Percentiles rank a stretch among this genome's conserved stretches.
These are phyloP conservation scores for Erpetoichthys calabaricus DNA, from an alignment of 2,797 vertebrate genomes.

Conservation along the genomic window DNA sequence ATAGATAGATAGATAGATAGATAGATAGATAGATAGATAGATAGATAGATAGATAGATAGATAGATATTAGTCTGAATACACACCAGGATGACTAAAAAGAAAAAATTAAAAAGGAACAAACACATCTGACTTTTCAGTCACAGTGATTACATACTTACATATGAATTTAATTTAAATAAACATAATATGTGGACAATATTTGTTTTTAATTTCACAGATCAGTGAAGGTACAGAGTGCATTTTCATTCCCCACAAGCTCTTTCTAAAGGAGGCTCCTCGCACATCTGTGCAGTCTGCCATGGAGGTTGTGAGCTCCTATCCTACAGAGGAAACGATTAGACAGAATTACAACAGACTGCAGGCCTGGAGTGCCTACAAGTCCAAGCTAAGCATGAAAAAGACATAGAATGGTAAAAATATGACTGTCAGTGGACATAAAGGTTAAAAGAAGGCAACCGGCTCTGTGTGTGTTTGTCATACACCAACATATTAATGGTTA, in stretches of 20 bases:
- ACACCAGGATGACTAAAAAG: too few species aligned
- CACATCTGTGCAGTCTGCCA: conserved; percentile 11
- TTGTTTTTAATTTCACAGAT: conserved; percentile 15
- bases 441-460: too few species aligned
- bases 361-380: conserved; percentile 18
- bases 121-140: neutral
- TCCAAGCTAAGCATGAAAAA: conserved; percentile 1
- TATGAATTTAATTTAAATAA: neutral
- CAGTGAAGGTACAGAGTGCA: conserved; percentile 22
- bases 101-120: too few species aligned
- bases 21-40: too few species aligned
- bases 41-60: too few species aligned
- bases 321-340: conserved; percentile 12
- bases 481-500: too few species aligned
- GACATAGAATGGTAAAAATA: too few species aligned
- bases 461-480: too few species aligned
- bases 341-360: conserved; percentile 8
- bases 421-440: too few species aligned
- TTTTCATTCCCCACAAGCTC: conserved; percentile 23
- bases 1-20: too few species aligned
- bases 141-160: neutral
- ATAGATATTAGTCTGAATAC: too few species aligned
- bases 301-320: conserved; percentile 7
- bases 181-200: neutral
- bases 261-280: conserved; percentile 17